Base-by-base conservation (phyloP, 2,888 invertebrate genomes). In the Cataglyphis cursor region DNA sequence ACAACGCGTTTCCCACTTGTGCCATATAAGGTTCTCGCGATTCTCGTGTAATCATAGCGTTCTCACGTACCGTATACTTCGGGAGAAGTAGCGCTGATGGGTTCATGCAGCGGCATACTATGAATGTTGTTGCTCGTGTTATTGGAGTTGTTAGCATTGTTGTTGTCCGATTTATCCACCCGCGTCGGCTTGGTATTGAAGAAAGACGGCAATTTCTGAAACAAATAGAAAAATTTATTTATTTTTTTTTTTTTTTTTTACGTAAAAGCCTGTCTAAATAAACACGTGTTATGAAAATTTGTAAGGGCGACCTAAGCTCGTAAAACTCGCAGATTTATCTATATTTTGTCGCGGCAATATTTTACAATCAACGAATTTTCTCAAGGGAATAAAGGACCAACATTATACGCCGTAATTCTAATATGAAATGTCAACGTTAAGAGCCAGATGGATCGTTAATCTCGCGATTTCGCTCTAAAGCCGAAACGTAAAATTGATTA, bases 101-200 rank as follows among this genome's bases (percentile, higher is more conserved):
- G 91, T 86, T 94, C 94, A 90, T 94, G 93, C 81, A 93, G 87
- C 84, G 94, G 93, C 90, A 93, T 87, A 87, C 92, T 93, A 92
- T 94, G 94, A 83, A 94, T 93, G 85, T 93, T 94, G 88, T 94
- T 94, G 73, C 93, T 90, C 76, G 93, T 94, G 62, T 93, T 91
- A 54, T 80, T 80, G n/a, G 78, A 80, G 88, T 94, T 93, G 90
- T 94, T 94, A 76, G 93, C 93, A 91, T 95, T 95, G 84, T 94
- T 94, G 91, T 94, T 94, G 84, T 94, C 93, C 83, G 92, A 90
- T 88, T 93, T 93, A 85, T 94, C 94, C 89, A 93, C 92, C 76
- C 94, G 92, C 85, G 93, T 92, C 73, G 94, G 91, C 90, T 94
- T 94, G 21, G 93, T 92, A 75, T 92, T 92, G 86, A 93, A 93